Percentiles rank a stretch among this genome's conserved stretches.
Evolutionary conservation across 2,888 invertebrate genomes (phyloP).

Genomic region (Odiellus spinosus): DNA sequence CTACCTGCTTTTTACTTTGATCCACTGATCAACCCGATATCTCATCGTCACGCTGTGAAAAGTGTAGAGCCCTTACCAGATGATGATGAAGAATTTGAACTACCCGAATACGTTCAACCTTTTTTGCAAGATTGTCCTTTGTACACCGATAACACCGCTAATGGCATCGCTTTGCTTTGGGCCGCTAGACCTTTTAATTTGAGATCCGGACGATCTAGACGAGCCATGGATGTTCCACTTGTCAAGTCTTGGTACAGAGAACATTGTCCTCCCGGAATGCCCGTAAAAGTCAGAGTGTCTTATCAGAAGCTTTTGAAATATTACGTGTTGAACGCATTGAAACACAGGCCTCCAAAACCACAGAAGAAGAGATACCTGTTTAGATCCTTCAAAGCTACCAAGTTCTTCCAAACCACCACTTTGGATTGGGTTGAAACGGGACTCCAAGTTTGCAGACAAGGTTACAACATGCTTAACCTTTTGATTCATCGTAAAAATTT

Average conservation of each 20-base stretch:
- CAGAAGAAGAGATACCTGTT: slow-evolving; percentile 97
- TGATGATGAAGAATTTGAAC: slow-evolving; percentile 82
- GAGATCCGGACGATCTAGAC: slow-evolving; percentile 77
- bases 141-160: slow-evolving; percentile 96
- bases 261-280: slow-evolving; percentile 80
- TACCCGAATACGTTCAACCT: slow-evolving; percentile 78
- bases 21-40: slow-evolving; percentile 97
- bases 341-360: slow-evolving; percentile 93
- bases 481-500: slow-evolving; percentile 98
- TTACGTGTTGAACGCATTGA: slow-evolving; percentile 91
- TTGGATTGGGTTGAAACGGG: slow-evolving; percentile 99
- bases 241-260: slow-evolving; percentile 82
- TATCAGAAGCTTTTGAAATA: slow-evolving; percentile 98
- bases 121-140: slow-evolving; percentile 87
- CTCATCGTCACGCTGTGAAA: slow-evolving; percentile 61
- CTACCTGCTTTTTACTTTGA: slow-evolving; percentile 99
- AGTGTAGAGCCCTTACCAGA: slow-evolving; percentile 72
- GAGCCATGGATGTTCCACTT: slow-evolving; percentile 91
- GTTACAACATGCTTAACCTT: slow-evolving; percentile 98
- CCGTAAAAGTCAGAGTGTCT: slow-evolving; percentile 96
- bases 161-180: slow-evolving; percentile 92
- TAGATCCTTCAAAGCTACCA: slow-evolving; percentile 97
- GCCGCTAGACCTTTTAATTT: slow-evolving; percentile 95
- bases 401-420: slow-evolving; percentile 99
- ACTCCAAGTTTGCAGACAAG: slow-evolving; percentile 89